Conservation (phyloP, 2,113 vertebrate genomes). For the Notarius quadriscutis region DNA sequence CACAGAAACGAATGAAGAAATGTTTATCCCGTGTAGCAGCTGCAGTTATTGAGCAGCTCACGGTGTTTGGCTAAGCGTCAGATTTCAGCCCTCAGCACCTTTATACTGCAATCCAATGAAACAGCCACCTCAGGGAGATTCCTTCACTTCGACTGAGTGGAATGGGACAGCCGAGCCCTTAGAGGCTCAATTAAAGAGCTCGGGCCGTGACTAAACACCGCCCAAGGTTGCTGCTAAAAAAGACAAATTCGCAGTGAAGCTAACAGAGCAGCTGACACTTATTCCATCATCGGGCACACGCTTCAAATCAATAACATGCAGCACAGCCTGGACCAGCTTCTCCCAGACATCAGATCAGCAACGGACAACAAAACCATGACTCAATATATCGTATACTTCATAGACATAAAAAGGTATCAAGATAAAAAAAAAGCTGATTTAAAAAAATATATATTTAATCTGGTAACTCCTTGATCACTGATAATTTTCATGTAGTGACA, state of each 20-base stretch:
- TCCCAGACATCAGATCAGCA: background rate
- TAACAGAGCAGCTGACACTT: conserved; percentile 36
- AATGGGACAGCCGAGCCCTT: conserved; percentile 53
- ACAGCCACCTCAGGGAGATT: conserved; percentile 44
- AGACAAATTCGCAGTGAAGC: conserved; percentile 45
- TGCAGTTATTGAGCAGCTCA: conserved; percentile 27
- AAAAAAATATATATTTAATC: too few relatives aligned
- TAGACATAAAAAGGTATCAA: too few relatives aligned
- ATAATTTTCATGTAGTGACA: too few relatives aligned
- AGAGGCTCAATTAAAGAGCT: conserved; percentile 59
- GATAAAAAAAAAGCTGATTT: too few relatives aligned
- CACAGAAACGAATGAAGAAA: conserved; percentile 27
- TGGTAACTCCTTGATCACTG: too few relatives aligned
- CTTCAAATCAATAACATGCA: conserved; percentile 3
- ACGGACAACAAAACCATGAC: too few relatives aligned
- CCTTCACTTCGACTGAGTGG: conserved; percentile 45
- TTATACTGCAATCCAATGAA: conserved; percentile 50
- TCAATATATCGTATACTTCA: too few relatives aligned
- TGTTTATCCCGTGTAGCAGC: conserved; percentile 23
- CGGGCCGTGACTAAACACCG: conserved; percentile 54
- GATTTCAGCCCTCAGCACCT: conserved; percentile 40
- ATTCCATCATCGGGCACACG: conserved; percentile 21
- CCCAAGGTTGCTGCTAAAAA: conserved; percentile 45
- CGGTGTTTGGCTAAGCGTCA: conserved; percentile 48
- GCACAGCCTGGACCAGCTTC: background rate